These are phyloP conservation scores for Dasypus novemcinctus DNA, from an alignment of 2,113 vertebrate genomes.

Conservation along the genomic window DNA sequence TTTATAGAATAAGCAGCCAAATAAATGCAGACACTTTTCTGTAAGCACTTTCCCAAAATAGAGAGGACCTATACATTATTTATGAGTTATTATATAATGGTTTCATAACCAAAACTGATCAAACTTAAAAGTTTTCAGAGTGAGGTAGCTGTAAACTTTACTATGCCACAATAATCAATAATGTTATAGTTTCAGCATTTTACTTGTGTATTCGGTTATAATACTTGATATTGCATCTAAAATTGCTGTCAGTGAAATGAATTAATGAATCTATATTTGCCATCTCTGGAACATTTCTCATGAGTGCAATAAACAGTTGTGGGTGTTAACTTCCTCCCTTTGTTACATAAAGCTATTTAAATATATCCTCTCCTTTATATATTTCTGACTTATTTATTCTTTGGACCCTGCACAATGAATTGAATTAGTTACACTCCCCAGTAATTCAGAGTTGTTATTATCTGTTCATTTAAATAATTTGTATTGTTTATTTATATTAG, in stretches of 20 bases:
- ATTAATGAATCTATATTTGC: background rate
- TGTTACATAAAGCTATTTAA: background rate
- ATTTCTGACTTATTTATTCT: background rate
- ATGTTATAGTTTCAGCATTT: background rate
- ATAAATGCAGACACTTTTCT: conserved; percentile 16
- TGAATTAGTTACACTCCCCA: background rate
- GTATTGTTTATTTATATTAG: background rate
- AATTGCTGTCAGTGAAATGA: background rate
- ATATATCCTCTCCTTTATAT: background rate
- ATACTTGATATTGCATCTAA: background rate
- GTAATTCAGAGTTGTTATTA: background rate
- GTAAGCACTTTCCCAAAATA: conserved; percentile 51
- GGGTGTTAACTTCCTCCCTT: background rate
- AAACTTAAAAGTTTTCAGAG: conserved; percentile 54
- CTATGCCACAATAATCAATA: background rate
- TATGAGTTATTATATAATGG: conserved; percentile 34
- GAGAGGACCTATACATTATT: conserved; percentile 68
- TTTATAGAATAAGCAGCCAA: background rate
- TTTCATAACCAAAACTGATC: conserved; percentile 56
- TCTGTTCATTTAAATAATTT: background rate
- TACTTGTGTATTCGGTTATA: background rate
- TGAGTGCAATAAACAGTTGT: background rate
- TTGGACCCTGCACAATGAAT: background rate
- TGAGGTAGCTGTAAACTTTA: conserved; percentile 31
- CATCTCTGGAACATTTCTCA: background rate